Conservation (phyloP, 92 coral and sea anemone species). For the Metridium senile region DNA sequence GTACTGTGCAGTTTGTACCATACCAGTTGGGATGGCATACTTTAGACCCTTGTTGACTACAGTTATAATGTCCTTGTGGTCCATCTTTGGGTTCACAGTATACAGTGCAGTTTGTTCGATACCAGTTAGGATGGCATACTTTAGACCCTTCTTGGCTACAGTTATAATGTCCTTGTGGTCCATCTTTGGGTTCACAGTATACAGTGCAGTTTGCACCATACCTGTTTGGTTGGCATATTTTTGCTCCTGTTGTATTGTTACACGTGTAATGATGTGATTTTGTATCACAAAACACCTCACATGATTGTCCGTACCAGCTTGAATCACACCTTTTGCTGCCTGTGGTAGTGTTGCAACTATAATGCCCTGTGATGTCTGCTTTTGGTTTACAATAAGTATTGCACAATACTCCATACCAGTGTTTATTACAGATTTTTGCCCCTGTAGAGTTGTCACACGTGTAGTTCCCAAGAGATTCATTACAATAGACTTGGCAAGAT, state of each 20-base stretch:
- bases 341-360: constrained; percentile 46
- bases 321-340: constrained; percentile 47
- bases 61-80: constrained; percentile 59
- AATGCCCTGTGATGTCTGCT: constrained; percentile 52
- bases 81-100: too few relatives aligned
- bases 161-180: constrained; percentile 56
- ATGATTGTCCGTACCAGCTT: constrained; percentile 40
- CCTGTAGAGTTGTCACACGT: constrained; percentile 60
- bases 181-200: constrained; percentile 49
- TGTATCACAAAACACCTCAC: constrained; percentile 15
- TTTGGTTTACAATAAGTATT: constrained; percentile 45
- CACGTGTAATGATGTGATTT: constrained; percentile 18
- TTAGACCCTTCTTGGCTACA: constrained; percentile 58
- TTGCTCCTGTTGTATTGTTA: constrained; percentile 60
- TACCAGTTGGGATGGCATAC: too few relatives aligned
- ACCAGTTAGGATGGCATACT: constrained; percentile 46
- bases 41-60: constrained; percentile 37
- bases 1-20: constrained; percentile 57
- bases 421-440: constrained; percentile 41
- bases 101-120: constrained; percentile 55
- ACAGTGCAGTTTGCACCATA: constrained; percentile 46
- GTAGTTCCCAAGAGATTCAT: constrained; percentile 62
- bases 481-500: constrained; percentile 1
- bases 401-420: constrained; percentile 53
- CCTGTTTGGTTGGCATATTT: constrained; percentile 62